Conservation (phyloP, 2,113 vertebrate species). For the Neolamprologus longior region DNA sequence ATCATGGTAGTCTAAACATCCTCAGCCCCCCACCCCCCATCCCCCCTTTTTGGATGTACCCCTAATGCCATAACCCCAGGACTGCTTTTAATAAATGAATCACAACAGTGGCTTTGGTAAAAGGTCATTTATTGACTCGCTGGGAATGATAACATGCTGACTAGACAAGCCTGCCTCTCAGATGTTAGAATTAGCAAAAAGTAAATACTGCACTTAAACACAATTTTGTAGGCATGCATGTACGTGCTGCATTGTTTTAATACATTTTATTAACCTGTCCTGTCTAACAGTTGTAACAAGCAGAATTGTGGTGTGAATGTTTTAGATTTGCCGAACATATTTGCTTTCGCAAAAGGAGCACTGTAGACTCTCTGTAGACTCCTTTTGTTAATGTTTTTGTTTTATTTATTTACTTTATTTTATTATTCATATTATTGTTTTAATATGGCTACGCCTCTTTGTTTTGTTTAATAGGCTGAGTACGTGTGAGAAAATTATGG, state of each 20-base stretch:
- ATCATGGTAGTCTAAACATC: not conserved
- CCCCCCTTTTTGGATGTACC: not conserved
- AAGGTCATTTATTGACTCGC: not conserved
- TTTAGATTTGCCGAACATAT: not conserved
- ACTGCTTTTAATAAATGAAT: not conserved
- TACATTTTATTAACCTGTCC: not conserved
- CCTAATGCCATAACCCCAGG: not conserved
- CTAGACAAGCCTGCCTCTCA: not conserved
- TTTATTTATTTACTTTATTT: not conserved
- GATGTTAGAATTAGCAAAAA: not conserved
- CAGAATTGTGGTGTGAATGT: not conserved
- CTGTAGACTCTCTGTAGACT: not conserved
- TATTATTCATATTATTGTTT: not conserved
- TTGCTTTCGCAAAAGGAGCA: not conserved
- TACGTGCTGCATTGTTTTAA: not conserved
- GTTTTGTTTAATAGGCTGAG: not conserved
- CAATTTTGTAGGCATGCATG: not conserved
- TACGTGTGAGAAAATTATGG: not conserved
- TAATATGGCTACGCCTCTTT: not conserved
- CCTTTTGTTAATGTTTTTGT: not conserved
- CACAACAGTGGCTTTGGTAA: not conserved
- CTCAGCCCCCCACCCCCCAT: not conserved
- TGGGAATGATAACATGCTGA: not conserved
- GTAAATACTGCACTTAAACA: not conserved
- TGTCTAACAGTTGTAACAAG: not conserved